Evolutionary conservation across 2,113 vertebrate species (phyloP), one percentile per base, ranked within the genome.

Genomic region (Brevimyrus niger): DNA sequence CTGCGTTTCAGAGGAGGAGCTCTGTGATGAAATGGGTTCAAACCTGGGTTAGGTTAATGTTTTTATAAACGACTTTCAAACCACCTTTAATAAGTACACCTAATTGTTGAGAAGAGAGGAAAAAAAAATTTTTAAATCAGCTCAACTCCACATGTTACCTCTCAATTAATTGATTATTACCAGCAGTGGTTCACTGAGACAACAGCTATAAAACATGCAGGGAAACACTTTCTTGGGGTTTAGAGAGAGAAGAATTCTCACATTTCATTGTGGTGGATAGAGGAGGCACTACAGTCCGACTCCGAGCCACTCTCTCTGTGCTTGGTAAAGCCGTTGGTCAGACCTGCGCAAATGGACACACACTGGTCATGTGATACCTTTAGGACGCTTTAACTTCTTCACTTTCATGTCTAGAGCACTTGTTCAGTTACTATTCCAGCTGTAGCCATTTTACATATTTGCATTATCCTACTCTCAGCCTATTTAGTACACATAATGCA

Each of bases 251-350:
- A 1, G n/a, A 8, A 1, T 13, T 73, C 94, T 95, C 93, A 99
- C 98, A 96, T 96, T 95, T 97, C 96, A 92, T 96, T 95, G 92
- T 95, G 96, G 58, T 97, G 94, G 8, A 94, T 92, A 61, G 95
- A 96, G 85, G 96, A 95, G 87, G 96, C 93, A 92, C 96, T 95
- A 92, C 95, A 94, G 84, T 98, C 97, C 0, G 97, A 97, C 92
- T 98, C 97, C 3, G 97, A 98, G 88, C 96, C 93, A 0, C 94
- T 94, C 86, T 97, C 97, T 9, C 92, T 80, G 44, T 97, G 97
- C 89, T 96, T 97, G 10, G 90, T 92, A 91, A 97, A 98, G 92
- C 98, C 97, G 1, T 99, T 99, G 53, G 96, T 97, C 89, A 99
- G 96, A 38, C 96, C 97, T 99, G 95, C 90, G 5, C 0, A 93